These are phyloP conservation scores for Orestias chungarensis DNA, from an alignment of 2,797 vertebrate genomes.

Conservation along the genomic window DNA sequence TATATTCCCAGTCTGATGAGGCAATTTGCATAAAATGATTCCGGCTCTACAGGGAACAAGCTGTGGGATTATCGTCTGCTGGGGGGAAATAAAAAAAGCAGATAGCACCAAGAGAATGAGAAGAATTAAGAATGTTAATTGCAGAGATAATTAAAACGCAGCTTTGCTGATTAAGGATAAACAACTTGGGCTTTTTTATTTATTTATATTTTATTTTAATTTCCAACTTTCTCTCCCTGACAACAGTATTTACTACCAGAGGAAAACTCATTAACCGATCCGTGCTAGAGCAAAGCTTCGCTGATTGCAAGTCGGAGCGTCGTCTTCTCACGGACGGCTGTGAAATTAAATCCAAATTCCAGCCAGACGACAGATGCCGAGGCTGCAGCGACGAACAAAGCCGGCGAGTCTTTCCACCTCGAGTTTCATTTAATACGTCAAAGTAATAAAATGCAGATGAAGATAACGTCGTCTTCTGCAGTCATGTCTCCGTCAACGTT, in stretches of 20 bases:
- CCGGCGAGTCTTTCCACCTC: background rate
- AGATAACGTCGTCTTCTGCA: too few species aligned
- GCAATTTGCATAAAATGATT: slow-evolving; percentile 75
- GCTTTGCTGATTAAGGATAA: slow-evolving; percentile 38
- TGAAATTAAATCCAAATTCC: slow-evolving; percentile 44
- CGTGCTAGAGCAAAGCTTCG: slow-evolving; percentile 53
- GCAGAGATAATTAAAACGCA: slow-evolving; percentile 54
- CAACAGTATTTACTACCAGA: slow-evolving; percentile 37
- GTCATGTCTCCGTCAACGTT: too few species aligned
- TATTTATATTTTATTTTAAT: slow-evolving; percentile 6
- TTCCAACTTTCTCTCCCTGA: slow-evolving; percentile 6
- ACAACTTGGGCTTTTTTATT: background rate
- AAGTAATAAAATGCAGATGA: too few species aligned
- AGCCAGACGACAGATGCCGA: slow-evolving; percentile 39
- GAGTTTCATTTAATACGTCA: too few species aligned
- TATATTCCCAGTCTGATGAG: slow-evolving; percentile 40
- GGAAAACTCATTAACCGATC: slow-evolving; percentile 44
- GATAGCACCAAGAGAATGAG: slow-evolving; percentile 34
- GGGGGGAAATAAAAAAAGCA: slow-evolving; percentile 11
- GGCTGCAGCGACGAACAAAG: background rate
- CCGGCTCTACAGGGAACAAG: slow-evolving; percentile 26
- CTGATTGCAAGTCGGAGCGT: slow-evolving; percentile 10
- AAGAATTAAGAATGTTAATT: slow-evolving; percentile 69
- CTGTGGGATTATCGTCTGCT: slow-evolving; percentile 36
- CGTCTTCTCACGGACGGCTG: slow-evolving; percentile 47